Percentiles rank a stretch among this genome's conserved stretches.
Evolutionary conservation across 2,113 vertebrate species (phyloP).

Genomic region (Psittacara wagleri): DNA sequence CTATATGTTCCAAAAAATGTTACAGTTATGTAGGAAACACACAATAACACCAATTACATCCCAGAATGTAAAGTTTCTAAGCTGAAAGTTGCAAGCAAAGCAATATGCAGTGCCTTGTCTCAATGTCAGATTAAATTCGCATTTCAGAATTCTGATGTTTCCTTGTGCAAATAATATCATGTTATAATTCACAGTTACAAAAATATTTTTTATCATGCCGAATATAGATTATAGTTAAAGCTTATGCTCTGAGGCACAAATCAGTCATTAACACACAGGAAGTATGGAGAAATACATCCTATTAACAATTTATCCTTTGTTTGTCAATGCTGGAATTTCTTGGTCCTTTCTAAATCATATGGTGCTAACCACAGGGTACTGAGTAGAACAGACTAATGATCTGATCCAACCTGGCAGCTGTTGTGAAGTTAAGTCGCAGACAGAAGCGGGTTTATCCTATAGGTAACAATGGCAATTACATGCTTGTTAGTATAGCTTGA

Average conservation of each 20-base stretch:
- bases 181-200: neutral
- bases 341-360: neutral
- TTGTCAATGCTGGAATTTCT: neutral
- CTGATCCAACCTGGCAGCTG: neutral
- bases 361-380: neutral
- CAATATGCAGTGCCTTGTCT: neutral
- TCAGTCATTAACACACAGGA: neutral
- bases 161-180: neutral
- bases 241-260: neutral
- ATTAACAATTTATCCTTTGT: neutral
- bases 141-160: neutral
- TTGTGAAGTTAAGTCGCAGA: neutral
- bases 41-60: neutral
- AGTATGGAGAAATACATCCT: neutral
- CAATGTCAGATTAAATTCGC: neutral
- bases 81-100: neutral
- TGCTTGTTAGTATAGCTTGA: conserved; percentile 29
- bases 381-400: neutral
- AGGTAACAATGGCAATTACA: neutral
- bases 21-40: neutral
- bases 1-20: neutral
- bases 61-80: neutral
- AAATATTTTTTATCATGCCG: neutral
- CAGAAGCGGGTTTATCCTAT: neutral
- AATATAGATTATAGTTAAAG: neutral